A percentile compares a stretch with the other conserved stretches of the same genome.
Conservation (phyloP, 2,888 invertebrate genomes). For the Capitulum mitella region DNA sequence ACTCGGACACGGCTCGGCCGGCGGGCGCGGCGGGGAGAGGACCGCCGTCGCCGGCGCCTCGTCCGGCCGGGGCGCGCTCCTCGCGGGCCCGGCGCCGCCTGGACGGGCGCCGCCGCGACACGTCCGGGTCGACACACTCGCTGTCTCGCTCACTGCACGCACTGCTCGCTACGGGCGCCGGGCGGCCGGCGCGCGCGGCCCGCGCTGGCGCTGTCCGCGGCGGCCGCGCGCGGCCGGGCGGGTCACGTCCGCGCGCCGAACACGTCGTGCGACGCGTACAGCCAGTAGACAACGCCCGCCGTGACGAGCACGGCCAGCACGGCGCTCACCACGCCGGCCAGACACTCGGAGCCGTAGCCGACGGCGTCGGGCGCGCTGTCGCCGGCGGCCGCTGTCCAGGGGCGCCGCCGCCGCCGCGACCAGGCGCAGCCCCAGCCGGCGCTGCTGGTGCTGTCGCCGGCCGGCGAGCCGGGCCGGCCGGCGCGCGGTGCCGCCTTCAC, state of each 20-base stretch:
- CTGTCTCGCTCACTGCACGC: too few species aligned
- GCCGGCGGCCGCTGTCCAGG: constrained; percentile 11
- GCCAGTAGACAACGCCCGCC: constrained; percentile 21
- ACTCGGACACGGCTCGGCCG: too few species aligned
- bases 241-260: not conserved
- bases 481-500: not conserved
- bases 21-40: too few species aligned
- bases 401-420: constrained; percentile 13
- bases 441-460: not conserved
- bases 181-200: too few species aligned
- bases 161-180: too few species aligned
- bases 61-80: too few species aligned
- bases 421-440: constrained; percentile 18
- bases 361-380: constrained; percentile 10
- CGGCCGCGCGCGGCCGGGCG: too few species aligned
- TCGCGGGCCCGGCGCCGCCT: too few species aligned
- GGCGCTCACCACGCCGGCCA: constrained; percentile 20
- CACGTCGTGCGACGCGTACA: constrained; percentile 21
- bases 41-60: too few species aligned
- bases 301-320: constrained; percentile 19
- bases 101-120: too few species aligned
- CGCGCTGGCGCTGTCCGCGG: too few species aligned
- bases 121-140: too few species aligned
- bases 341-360: constrained; percentile 22
- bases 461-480: not conserved